Evolutionary conservation across 2,113 vertebrate species (phyloP), one percentile per base, ranked within the genome.

Genomic region (Atherinomorus stipes): DNA sequence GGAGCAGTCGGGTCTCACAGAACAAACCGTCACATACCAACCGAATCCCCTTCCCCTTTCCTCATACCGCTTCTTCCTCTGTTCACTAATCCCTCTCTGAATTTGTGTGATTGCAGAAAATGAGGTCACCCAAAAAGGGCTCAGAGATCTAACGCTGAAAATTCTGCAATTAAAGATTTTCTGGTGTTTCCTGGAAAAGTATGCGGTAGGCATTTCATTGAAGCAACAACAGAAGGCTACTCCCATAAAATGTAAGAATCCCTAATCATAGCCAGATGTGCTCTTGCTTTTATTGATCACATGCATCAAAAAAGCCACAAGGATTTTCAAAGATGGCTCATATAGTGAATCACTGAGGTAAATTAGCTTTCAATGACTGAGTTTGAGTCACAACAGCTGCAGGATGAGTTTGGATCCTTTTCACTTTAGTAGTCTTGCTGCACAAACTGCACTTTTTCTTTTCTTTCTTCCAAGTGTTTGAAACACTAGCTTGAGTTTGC

Each of bases 191-290:
- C 34, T 34, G 54, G 15, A 28, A 45, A 54, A 19, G 2, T 23
- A 15, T 7, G 42, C 8, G 44, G 44, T 47, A n/a, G 44, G 44
- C 21, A 10, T 79, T 68, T 49, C 13, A 21, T 54, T 63, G 15
- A 64, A 51, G 23, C 64, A 50, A 6, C 44, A 60, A 16, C 59
- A 44, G 22, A 65, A 61, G 51, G 53, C 60, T 51, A 58, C 54
- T 10, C 66, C 74, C 81, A n/a, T 85, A 58, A 85, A 84, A 66
- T 51, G 38, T 22, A 58, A 61, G 53, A 57, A 77, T 64, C 37
- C 13, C 42, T 71, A 74, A 88, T 45, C 16, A 44, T 50, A 62
- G 47, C 65, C 85, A 87, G 71, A 76, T 89, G 85, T 84, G 53
- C 42, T 51, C 72, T 68, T 70, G 34, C 23, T 59, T 78, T 73